These are phyloP conservation scores for Pentamera pediparva DNA, from an alignment of 53 echinoderm and acorn worm species.

Conservation along the genomic window DNA sequence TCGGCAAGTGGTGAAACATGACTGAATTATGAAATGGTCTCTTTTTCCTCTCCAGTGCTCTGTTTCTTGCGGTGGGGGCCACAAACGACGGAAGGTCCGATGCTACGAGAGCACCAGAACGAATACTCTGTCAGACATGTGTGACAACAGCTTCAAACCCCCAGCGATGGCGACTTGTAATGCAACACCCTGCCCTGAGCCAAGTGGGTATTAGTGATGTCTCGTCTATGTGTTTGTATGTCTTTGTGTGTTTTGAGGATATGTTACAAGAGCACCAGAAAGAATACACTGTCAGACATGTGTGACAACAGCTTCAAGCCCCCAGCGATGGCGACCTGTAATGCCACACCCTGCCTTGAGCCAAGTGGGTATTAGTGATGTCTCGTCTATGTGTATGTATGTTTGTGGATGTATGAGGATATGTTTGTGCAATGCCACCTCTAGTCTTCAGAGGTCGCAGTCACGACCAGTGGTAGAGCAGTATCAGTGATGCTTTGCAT, in stretches of 20 bases:
- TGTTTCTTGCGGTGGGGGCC: constrained; percentile 59
- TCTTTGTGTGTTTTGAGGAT: no score
- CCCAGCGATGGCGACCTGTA: constrained; percentile 26
- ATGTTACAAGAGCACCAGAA: constrained; percentile 51
- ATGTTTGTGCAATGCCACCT: no score
- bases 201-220: background rate
- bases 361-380: background rate
- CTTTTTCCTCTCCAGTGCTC: constrained; percentile 56
- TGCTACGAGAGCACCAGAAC: constrained; percentile 55
- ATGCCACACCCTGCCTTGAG: constrained; percentile 36
- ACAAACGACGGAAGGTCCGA: constrained; percentile 38
- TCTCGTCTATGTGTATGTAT: background rate
- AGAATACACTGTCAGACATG: constrained; percentile 18
- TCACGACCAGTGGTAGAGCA: no score
- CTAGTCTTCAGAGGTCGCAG: no score
- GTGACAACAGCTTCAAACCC: constrained; percentile 44
- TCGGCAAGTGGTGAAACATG: no score
- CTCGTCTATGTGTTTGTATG: background rate
- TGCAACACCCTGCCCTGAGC: constrained; percentile 35
- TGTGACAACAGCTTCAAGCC: constrained; percentile 52
- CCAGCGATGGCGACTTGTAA: constrained; percentile 30
- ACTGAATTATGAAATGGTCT: no score
- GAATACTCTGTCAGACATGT: constrained; percentile 31
- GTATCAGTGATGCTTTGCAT: no score
- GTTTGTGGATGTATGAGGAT: background rate